phyloP scores from a whole-genome alignment of 2,113 vertebrate species.

The Microtus pennsylvanicus region DNA sequence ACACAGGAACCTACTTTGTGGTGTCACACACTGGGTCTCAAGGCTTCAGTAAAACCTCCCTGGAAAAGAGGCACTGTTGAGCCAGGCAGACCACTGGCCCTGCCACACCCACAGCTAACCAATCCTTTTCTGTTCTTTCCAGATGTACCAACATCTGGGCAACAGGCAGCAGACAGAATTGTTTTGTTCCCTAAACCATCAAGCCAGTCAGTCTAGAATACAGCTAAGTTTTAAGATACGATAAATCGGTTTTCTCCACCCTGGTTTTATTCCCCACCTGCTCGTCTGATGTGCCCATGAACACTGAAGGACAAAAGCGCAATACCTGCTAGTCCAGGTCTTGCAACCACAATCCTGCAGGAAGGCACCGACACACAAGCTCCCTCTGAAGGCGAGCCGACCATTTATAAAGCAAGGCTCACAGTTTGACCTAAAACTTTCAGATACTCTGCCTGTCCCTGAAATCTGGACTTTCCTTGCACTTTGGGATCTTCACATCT shows the following conservation, averaged over 20 bases:
- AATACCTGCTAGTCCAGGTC: background rate
- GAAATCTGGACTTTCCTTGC: background rate
- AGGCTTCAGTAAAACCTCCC: background rate
- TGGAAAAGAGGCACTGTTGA: background rate
- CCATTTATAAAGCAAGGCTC: background rate
- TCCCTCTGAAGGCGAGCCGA: background rate
- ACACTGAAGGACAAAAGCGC: background rate
- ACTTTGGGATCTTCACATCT: background rate
- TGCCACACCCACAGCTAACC: background rate
- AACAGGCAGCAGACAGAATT: background rate
- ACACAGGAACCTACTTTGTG: background rate
- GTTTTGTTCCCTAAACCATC: background rate
- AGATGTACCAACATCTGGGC: background rate
- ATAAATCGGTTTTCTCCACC: background rate
- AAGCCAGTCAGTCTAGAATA: background rate
- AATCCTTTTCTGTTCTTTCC: background rate
- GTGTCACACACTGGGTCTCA: background rate
- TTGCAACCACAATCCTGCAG: background rate
- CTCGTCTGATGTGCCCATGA: background rate
- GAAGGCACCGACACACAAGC: background rate
- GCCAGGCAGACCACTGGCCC: background rate
- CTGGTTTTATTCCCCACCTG: background rate
- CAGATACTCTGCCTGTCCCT: background rate
- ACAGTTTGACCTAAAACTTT: background rate
- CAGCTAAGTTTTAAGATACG: background rate